Evolutionary conservation across 1,140 invertebrate genomes (phyloP), one percentile per base, ranked within the genome.

Genomic region (Paraescarpia echinospica): DNA sequence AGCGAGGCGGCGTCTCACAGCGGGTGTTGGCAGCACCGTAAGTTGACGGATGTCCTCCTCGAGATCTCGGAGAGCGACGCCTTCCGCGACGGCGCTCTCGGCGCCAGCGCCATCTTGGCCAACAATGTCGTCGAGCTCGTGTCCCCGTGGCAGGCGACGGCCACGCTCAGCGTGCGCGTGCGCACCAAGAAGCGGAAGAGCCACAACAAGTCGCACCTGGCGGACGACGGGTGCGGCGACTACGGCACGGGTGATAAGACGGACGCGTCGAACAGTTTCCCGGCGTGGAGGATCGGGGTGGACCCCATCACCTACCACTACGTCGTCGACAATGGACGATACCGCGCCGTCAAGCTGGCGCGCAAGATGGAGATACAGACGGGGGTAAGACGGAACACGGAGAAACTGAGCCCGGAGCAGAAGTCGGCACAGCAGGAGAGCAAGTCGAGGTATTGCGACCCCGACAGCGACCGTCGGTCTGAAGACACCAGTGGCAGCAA

Each of bases 301-400:
- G 90, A 90, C 6, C 90, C 90, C 18, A 18, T 35, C 18, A 35
- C 90, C 18, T 90, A 90, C n/a, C 18, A 90, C 1, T 90, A 90
- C 90, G 90, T 90, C 90, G 34, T 41, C 90, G 35, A 90, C 6
- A 90, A 90, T 31, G 90, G 90, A 12, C 90, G 90, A 18, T 90
- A 90, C 90, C 90, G 90, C 8, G 90, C 90, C 27, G 34, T 35
- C 27, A 90, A 90, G 90, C n/a, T 90, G 34, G 90, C 90, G 34
- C 34, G 35, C 34, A 90, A 90, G 90, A 18, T 90, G 18, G 90
- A 90, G 90, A 90, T 77, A 77, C 59, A 77, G 59, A 77, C 59
- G 59, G 59, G 59, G 8, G 59, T 77, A 4, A 6, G 59, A 27
- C 9, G 59, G 59, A 77, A 77, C 59, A 77, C 59, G 4, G 59